Conservation (phyloP, 2,113 vertebrate genomes). For the Hiodon tergisus region DNA sequence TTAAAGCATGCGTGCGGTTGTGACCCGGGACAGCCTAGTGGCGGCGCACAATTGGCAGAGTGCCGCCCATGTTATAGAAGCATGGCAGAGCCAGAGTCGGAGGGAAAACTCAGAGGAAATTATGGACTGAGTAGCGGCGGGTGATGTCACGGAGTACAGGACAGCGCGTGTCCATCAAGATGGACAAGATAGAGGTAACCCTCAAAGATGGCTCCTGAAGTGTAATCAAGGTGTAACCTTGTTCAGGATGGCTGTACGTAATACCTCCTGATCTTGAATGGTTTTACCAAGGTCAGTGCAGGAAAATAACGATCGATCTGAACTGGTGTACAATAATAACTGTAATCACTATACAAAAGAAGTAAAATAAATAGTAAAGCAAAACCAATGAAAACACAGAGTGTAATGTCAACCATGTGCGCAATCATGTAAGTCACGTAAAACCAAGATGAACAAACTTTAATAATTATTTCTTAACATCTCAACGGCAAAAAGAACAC, state of each 20-base stretch:
- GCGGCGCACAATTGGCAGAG: too few species aligned
- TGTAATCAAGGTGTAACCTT: constrained; percentile 10
- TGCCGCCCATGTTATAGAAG: too few species aligned
- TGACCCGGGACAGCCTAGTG: too few species aligned
- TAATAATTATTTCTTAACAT: constrained; percentile 16
- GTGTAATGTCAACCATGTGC: background rate
- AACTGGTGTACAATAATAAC: constrained; percentile 15
- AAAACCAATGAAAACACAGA: background rate
- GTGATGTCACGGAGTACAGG: too few species aligned
- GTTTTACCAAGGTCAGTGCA: background rate
- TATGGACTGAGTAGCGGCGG: too few species aligned
- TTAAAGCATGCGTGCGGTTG: too few species aligned
- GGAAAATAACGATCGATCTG: background rate
- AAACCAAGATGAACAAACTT: constrained; percentile 12
- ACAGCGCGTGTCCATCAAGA: background rate
- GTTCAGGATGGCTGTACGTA: background rate
- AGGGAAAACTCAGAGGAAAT: too few species aligned
- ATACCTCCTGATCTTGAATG: too few species aligned
- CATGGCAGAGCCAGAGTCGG: too few species aligned
- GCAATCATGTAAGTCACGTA: background rate
- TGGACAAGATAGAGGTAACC: background rate
- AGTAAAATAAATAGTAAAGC: background rate
- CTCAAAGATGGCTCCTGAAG: constrained; percentile 8
- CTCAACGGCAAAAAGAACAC: background rate
- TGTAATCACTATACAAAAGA: constrained; percentile 6